Percentiles rank a stretch among this genome's conserved stretches.
phyloP scores from a whole-genome alignment of 2,888 invertebrate species.

The Ophioninae sp. region DNA sequence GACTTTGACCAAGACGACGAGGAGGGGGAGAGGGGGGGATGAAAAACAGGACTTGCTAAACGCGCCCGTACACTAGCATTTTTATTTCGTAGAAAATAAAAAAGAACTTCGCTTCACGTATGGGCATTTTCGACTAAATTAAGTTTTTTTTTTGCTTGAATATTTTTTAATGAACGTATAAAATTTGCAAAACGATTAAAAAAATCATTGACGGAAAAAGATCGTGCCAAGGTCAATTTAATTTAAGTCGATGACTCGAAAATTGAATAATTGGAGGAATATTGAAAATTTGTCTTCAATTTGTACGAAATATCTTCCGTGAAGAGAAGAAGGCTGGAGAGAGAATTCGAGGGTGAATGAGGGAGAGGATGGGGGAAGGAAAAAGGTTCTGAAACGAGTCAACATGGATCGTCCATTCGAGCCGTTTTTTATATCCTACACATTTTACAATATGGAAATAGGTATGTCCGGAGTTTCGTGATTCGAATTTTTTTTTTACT shows the following conservation, averaged over 20 bases:
- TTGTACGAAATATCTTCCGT: conserved; percentile 11
- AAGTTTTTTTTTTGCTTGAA: neutral
- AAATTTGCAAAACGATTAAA: neutral
- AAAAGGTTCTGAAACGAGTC: conserved; percentile 58
- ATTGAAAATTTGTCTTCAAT: neutral
- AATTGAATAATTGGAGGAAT: neutral
- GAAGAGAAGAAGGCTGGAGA: neutral
- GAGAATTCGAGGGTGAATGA: neutral
- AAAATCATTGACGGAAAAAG: neutral
- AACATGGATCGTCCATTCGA: conserved; percentile 57
- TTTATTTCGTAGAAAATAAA: conserved; percentile 28
- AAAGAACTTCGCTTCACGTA: conserved; percentile 4
- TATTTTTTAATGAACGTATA: neutral
- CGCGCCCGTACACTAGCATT: conserved; percentile 23
- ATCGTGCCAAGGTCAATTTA: neutral
- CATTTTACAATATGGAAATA: conserved; percentile 21
- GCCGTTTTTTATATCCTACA: conserved; percentile 47
- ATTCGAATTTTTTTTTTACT: conserved; percentile 44
- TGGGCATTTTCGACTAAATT: neutral
- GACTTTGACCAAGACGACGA: conserved; percentile 20
- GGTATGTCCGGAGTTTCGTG: conserved; percentile 16
- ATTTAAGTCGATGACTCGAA: neutral
- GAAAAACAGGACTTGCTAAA: conserved; percentile 15
- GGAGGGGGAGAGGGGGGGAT: neutral
- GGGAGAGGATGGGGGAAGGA: conserved; percentile 12